Evolutionary conservation across 2,888 invertebrate genomes (phyloP).

Genomic region (Cephus nigrinus): DNA sequence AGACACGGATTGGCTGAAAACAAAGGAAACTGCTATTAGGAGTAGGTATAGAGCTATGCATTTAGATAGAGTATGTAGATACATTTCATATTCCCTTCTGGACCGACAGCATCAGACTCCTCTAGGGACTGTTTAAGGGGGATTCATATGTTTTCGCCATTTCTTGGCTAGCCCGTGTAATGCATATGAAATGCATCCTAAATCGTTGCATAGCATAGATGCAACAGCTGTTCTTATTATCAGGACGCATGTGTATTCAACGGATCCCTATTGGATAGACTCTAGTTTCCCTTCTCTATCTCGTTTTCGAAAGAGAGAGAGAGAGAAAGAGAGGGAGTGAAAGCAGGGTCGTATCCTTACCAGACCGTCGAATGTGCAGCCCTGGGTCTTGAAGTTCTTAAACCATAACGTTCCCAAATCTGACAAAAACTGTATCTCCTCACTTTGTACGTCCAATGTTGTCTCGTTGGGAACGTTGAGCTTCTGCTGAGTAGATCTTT

Average conservation of each 20-base stretch:
- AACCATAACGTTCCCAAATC: background rate
- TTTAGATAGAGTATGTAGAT: background rate
- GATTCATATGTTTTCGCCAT: constrained; percentile 21
- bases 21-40: background rate
- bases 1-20: background rate
- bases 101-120: background rate
- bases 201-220: constrained; percentile 17
- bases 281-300: background rate
- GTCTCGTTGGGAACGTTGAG: background rate
- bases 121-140: constrained; percentile 8
- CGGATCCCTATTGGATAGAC: background rate
- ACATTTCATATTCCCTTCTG: background rate
- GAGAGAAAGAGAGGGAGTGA: constrained; percentile 4
- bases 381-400: background rate
- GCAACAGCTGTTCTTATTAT: constrained; percentile 29
- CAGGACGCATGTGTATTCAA: constrained; percentile 9
- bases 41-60: background rate
- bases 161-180: constrained; percentile 18
- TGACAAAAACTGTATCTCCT: background rate
- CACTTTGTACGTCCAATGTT: background rate
- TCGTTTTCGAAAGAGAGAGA: constrained; percentile 14
- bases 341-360: background rate
- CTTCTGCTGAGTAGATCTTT: background rate
- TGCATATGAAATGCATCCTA: constrained; percentile 27
- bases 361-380: background rate